Percentiles rank a stretch among this genome's conserved stretches.
phyloP scores from a whole-genome alignment of 2,113 vertebrate genomes.

The Athene noctua region DNA sequence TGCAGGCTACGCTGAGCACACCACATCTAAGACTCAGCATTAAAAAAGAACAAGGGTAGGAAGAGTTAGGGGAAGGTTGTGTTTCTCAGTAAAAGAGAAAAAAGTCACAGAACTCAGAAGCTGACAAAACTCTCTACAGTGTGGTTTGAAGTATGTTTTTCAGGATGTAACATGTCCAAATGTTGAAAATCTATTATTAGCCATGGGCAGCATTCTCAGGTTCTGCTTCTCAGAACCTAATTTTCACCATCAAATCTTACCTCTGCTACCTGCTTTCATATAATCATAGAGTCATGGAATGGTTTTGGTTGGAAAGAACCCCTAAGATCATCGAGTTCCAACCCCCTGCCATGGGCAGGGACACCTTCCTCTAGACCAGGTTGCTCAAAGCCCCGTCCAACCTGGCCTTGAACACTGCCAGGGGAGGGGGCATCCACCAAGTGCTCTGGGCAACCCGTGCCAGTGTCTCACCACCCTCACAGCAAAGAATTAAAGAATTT shows the following conservation, averaged over 20 bases:
- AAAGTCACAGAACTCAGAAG: not conserved
- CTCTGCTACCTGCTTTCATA: not conserved
- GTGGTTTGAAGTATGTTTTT: not conserved
- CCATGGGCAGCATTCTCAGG: not conserved
- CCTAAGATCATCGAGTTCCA: too few species aligned
- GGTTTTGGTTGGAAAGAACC: too few species aligned
- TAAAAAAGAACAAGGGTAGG: not conserved
- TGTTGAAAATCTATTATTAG: not conserved
- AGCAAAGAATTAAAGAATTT: too few species aligned
- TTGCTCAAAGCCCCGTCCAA: too few species aligned
- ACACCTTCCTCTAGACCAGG: too few species aligned
- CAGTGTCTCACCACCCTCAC: too few species aligned
- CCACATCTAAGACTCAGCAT: not conserved
- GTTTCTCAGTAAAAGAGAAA: not conserved
- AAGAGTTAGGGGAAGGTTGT: not conserved
- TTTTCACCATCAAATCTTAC: not conserved
- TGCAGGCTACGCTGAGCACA: not conserved
- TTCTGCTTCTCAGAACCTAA: not conserved
- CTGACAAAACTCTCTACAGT: not conserved
- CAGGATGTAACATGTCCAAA: not conserved
- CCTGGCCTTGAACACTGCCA: too few species aligned
- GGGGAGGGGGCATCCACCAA: too few species aligned
- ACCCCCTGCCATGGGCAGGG: too few species aligned
- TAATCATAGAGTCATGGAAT: too few species aligned
- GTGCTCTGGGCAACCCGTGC: too few species aligned